Evolutionary conservation across 1,140 invertebrate genomes (phyloP).

Genomic region (Drosophila carrolli): DNA sequence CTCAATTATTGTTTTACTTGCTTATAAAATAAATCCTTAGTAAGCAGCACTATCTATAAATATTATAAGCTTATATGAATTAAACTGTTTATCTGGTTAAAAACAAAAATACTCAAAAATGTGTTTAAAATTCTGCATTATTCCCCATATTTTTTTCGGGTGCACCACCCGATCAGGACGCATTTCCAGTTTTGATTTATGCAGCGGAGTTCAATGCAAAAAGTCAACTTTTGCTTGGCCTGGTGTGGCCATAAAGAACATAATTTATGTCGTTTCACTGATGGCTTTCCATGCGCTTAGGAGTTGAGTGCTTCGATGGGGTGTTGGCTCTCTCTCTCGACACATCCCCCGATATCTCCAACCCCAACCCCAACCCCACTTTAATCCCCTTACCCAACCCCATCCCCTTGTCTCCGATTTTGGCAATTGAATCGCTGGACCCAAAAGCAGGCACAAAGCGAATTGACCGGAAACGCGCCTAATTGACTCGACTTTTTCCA

Average conservation of each 20-base stretch:
- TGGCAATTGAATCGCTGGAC: conserved; percentile 31
- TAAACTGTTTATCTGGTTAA: too few relatives aligned
- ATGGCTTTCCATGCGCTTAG: conserved; percentile 56
- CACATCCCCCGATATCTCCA: neutral
- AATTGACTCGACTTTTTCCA: conserved; percentile 67
- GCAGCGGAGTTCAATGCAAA: conserved; percentile 75
- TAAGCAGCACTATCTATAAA: neutral
- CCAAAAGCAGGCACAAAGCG: conserved; percentile 24
- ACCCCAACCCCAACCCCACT: neutral
- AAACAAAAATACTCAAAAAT: neutral
- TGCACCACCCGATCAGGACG: conserved; percentile 2
- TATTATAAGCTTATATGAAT: neutral
- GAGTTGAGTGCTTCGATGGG: conserved; percentile 48
- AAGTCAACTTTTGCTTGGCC: conserved; percentile 68
- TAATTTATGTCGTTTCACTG: conserved; percentile 74
- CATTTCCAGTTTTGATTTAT: conserved; percentile 69
- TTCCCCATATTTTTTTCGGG: neutral
- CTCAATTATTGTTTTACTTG: too few relatives aligned
- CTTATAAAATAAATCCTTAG: too few relatives aligned
- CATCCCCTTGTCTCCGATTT: conserved; percentile 7
- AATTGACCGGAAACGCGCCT: conserved; percentile 62
- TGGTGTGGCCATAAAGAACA: conserved; percentile 68
- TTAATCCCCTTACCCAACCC: neutral
- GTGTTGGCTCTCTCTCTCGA: conserved; percentile 18
- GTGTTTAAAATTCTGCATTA: neutral